Conservation (phyloP, 2,888 invertebrate species). For the Drosophila melanocephala region DNA sequence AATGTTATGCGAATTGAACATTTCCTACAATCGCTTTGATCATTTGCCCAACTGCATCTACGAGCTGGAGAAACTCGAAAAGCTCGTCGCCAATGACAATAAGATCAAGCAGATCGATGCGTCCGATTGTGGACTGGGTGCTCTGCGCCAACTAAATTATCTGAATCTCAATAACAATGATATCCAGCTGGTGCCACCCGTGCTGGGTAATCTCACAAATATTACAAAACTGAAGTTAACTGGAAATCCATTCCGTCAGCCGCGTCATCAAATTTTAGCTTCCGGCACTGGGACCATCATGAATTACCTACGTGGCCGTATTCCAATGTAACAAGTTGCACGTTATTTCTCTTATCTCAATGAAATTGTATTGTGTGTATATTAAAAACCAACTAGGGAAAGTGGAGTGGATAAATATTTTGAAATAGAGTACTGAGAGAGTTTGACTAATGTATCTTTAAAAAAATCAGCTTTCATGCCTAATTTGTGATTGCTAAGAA, state of each 20-base stretch:
- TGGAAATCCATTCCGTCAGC: constrained; percentile 95
- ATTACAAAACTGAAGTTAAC: constrained; percentile 90
- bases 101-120: constrained; percentile 88
- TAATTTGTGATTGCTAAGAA: too few species aligned
- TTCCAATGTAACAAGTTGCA: constrained; percentile 85
- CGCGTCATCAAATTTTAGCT: constrained; percentile 92
- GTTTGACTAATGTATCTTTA: neutral
- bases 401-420: neutral
- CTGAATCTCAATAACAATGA: constrained; percentile 91
- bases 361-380: neutral
- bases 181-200: constrained; percentile 91
- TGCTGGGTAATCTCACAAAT: constrained; percentile 92
- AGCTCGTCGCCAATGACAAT: constrained; percentile 91
- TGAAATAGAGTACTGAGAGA: neutral
- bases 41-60: constrained; percentile 90
- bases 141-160: constrained; percentile 88
- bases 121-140: constrained; percentile 87
- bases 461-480: neutral
- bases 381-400: neutral
- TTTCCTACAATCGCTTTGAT: constrained; percentile 90
- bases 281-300: constrained; percentile 93
- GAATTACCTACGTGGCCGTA: constrained; percentile 93
- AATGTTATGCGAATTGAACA: constrained; percentile 89
- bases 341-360: neutral
- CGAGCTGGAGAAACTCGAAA: constrained; percentile 91